phyloP scores from a whole-genome alignment of 2,797 vertebrate species.

The Cichlasoma orientale region DNA sequence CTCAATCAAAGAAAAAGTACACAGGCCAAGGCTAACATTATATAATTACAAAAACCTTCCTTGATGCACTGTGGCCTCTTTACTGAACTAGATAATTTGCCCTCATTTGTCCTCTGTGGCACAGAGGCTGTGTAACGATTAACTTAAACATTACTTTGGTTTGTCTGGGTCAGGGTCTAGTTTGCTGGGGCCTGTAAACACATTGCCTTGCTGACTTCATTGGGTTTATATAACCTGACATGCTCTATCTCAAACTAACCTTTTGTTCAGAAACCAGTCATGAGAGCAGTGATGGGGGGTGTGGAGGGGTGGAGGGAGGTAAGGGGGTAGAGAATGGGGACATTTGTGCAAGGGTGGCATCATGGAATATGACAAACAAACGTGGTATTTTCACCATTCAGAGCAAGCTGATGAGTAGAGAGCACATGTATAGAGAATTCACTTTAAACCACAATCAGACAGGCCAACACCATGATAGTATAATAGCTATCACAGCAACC shows the following conservation, averaged over 20 bases:
- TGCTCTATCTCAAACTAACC: slow-evolving; percentile 48
- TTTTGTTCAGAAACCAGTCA: slow-evolving; percentile 46
- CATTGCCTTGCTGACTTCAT: slow-evolving; percentile 35
- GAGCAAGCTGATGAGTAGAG: neutral
- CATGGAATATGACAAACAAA: slow-evolving; percentile 8
- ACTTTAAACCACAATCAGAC: neutral
- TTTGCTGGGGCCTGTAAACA: slow-evolving; percentile 52
- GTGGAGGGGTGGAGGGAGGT: neutral
- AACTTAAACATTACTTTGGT: slow-evolving; percentile 40
- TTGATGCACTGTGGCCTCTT: neutral
- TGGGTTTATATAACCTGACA: slow-evolving; percentile 55
- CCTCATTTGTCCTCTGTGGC: neutral
- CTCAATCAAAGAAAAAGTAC: neutral
- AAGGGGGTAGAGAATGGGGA: slow-evolving; percentile 18
- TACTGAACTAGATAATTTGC: slow-evolving; percentile 3
- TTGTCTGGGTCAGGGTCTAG: slow-evolving; percentile 38
- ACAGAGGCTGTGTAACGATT: neutral
- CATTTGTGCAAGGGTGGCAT: slow-evolving; percentile 38
- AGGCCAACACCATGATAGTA: neutral
- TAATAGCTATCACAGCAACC: neutral
- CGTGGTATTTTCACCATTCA: neutral
- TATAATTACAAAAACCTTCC: neutral
- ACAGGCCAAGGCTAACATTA: neutral
- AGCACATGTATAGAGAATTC: neutral
- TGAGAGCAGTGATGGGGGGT: slow-evolving; percentile 1